phyloP scores from a whole-genome alignment of 1,140 invertebrate species.

The Teleopsis dalmanni region DNA sequence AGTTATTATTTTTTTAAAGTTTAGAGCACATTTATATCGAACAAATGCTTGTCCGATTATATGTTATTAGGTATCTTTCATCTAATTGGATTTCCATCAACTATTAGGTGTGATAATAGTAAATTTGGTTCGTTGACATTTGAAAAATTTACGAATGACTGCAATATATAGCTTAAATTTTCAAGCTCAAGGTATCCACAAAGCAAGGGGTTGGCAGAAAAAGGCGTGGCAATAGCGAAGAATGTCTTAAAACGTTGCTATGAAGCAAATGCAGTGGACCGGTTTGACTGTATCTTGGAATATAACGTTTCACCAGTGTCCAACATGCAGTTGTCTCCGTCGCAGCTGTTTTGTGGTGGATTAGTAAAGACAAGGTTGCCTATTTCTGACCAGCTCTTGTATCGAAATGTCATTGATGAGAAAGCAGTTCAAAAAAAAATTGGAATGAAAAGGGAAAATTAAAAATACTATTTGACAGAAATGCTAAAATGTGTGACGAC shows the following conservation, averaged over 20 bases:
- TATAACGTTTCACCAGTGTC: constrained; percentile 5
- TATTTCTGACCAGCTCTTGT: neutral
- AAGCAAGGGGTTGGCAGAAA: too few species aligned
- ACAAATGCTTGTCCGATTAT: too few species aligned
- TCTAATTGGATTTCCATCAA: neutral
- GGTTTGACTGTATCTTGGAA: constrained; percentile 8
- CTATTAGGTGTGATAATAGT: constrained; percentile 8
- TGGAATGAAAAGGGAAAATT: too few species aligned
- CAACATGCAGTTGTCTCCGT: constrained; percentile 1
- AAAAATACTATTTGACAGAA: too few species aligned
- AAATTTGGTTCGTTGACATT: neutral
- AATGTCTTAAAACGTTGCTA: constrained; percentile 11
- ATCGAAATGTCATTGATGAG: neutral
- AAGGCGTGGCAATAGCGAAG: constrained; percentile 8
- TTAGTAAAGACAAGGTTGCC: constrained; percentile 6
- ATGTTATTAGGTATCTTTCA: constrained; percentile 1
- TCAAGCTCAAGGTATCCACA: too few species aligned
- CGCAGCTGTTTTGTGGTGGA: constrained; percentile 5
- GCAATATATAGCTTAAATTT: constrained; percentile 3
- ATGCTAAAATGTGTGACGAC: too few species aligned
- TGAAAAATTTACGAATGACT: neutral
- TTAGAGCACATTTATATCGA: too few species aligned
- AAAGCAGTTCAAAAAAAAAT: neutral
- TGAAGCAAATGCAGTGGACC: constrained; percentile 1
- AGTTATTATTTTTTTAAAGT: too few species aligned